These are phyloP conservation scores for Petrophora chlorosata DNA, from an alignment of 2,888 invertebrate species.

Conservation along the genomic window DNA sequence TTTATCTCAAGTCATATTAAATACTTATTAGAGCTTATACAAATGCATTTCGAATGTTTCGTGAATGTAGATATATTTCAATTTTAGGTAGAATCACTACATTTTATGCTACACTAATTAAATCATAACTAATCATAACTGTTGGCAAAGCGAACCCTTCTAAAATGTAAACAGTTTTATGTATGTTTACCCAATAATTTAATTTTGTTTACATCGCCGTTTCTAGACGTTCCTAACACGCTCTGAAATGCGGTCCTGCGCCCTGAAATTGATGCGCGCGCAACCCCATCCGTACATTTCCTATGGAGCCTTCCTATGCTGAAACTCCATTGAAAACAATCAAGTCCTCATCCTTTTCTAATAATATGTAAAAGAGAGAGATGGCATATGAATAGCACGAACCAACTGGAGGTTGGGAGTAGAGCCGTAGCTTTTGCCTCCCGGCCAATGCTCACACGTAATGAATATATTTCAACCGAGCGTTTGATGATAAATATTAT, in stretches of 20 bases:
- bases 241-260: constrained; percentile 71
- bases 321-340: constrained; percentile 47
- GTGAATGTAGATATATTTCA: too few relatives aligned
- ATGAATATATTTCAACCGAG: constrained; percentile 19
- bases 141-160: background rate
- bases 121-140: background rate
- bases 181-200: background rate
- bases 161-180: background rate
- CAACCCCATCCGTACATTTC: constrained; percentile 59
- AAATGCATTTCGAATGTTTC: too few relatives aligned
- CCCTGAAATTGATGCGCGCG: constrained; percentile 78
- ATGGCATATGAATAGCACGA: constrained; percentile 13
- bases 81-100: too few relatives aligned
- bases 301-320: constrained; percentile 47
- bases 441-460: constrained; percentile 3
- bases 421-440: constrained; percentile 19
- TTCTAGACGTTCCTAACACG: constrained; percentile 69
- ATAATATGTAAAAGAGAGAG: constrained; percentile 28
- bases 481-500: constrained; percentile 1
- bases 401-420: constrained; percentile 18
- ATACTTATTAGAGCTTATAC: too few relatives aligned
- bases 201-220: constrained; percentile 32
- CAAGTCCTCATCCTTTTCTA: constrained; percentile 42
- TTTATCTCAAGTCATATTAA: background rate
- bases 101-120: too few relatives aligned